Base-by-base conservation (phyloP, 2,888 invertebrate genomes). In the Polietes domitor region DNA sequence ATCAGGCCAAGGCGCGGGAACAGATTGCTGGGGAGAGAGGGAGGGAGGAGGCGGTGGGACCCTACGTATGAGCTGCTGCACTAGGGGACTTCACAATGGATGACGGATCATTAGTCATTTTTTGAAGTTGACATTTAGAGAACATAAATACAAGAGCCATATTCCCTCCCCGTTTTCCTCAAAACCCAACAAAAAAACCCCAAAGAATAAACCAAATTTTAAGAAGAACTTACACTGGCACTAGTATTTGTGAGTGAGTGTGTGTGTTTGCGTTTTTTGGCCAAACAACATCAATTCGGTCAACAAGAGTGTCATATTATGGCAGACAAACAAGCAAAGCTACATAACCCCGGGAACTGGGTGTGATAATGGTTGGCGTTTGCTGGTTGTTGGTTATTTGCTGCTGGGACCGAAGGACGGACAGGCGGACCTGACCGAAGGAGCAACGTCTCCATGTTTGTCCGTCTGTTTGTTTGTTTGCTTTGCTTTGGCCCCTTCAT, bases 81-180 rank as follows among this genome's bases (percentile, higher is more conserved):
- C 50, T 71, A 41, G 72, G 17, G 47, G 15, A 28, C 50, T 17
- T 53, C 26, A 71, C 37, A 10, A 37, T 50, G 15, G n/a, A 21
- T 19, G 15, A 73, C 28, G 70, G 58, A 76, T 81, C 81, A 79
- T 84, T 84, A 75, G 73, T 84, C 78, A 84, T 78, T 79, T 81
- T 28, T 70, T 41, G 76, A 76, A 81, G 61, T 61, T 81, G 78
- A 76, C 81, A 84, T 81, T 76, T 81, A 70, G 78, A 73, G 81
- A 73, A 76, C 78, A 79, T 82, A 73, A 76, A 76, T 61, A 76
- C 70, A 63, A 72, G 55, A 21, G 24, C 21, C 24, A 24, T 43
- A 50, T 55, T 47, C 53, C 74, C 74, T 50, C 71, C 55, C n/a
- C 43, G 24, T 21, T 37, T 65, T 17, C 9, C 61, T 41, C 61